A percentile compares a stretch with the other conserved stretches of the same genome.
Conservation (phyloP, 2,797 vertebrate genomes). For the Gastrophryne carolinensis region DNA sequence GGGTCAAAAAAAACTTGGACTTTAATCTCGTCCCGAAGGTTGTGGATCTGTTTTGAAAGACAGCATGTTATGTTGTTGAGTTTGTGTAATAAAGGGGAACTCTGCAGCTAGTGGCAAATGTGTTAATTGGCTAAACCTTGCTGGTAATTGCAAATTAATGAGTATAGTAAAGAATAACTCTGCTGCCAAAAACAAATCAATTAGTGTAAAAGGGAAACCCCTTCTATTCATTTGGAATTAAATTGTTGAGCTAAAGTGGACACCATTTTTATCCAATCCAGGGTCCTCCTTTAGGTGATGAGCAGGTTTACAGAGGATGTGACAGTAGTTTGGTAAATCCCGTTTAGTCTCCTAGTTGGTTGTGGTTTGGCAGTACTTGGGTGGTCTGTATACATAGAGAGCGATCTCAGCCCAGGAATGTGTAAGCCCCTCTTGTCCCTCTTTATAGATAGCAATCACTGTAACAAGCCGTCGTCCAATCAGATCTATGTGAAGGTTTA, state of each 20-base stretch:
- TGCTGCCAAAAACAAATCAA: no score
- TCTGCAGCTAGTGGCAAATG: no score
- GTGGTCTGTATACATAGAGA: constrained; percentile 17
- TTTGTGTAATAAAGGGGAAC: no score
- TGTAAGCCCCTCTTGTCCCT: not conserved
- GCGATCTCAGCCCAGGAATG: not conserved
- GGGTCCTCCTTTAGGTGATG: not conserved
- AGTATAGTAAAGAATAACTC: not conserved
- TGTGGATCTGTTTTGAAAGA: no score
- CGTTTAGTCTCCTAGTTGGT: not conserved
- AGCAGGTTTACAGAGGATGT: not conserved
- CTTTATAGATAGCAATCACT: constrained; percentile 3
- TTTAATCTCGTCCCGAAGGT: no score
- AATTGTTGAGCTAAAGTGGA: no score
- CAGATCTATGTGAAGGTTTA: not conserved
- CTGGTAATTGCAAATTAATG: no score
- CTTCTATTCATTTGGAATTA: not conserved
- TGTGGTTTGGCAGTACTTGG: not conserved
- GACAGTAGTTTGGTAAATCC: not conserved
- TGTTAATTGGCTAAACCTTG: no score
- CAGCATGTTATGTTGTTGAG: no score
- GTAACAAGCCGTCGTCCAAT: not conserved
- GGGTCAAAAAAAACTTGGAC: no score
- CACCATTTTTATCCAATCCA: not conserved
- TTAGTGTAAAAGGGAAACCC: not conserved